Evolutionary conservation across 2,888 invertebrate genomes (phyloP).

Genomic region (Stenotaenia linearis): DNA sequence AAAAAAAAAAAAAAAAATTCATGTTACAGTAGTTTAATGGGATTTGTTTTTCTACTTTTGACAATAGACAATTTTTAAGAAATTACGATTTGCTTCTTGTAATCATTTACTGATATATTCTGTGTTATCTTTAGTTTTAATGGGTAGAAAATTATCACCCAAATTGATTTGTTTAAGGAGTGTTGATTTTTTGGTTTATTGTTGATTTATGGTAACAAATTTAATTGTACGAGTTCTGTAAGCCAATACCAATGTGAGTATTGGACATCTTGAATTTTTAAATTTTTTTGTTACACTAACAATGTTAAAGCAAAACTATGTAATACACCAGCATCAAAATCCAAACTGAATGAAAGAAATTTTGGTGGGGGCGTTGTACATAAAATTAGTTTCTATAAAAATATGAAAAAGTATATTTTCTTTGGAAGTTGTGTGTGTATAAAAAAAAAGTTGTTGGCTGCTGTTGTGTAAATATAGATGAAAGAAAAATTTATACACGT

Average conservation of each 20-base stretch:
- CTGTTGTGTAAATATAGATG: slow-evolving; percentile 8
- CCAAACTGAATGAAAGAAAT: background rate
- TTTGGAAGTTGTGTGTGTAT: background rate
- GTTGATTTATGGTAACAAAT: too few relatives aligned
- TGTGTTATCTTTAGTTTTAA: background rate
- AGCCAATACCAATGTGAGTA: background rate
- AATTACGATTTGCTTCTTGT: background rate
- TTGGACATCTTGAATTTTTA: background rate
- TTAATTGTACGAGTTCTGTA: background rate
- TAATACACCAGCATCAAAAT: background rate
- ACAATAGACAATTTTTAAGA: background rate
- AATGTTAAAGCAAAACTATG: background rate
- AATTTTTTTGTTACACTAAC: background rate
- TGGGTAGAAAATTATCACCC: background rate
- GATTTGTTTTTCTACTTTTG: background rate
- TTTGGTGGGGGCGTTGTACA: background rate
- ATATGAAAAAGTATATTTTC: slow-evolving; percentile 8
- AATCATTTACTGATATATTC: background rate
- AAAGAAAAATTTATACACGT: background rate
- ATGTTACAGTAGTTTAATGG: background rate
- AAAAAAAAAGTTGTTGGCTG: background rate
- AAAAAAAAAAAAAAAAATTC: background rate
- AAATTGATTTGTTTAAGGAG: background rate
- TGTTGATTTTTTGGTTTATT: background rate
- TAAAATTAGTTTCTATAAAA: slow-evolving; percentile 17